These are phyloP conservation scores for Eospalax fontanierii DNA, from an alignment of 2,797 vertebrate species.

Conservation along the genomic window DNA sequence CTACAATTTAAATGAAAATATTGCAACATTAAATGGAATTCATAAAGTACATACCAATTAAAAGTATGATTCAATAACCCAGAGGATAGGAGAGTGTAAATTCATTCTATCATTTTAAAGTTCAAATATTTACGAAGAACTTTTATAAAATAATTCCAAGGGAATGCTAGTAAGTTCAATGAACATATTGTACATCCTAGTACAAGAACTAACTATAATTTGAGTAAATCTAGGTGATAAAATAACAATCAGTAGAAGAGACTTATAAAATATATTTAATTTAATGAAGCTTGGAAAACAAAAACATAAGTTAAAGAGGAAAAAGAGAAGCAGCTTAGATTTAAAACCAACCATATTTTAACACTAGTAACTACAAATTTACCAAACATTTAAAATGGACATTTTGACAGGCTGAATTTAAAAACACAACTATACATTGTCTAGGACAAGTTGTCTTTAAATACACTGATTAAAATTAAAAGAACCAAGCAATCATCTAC, in stretches of 20 bases:
- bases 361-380: background rate
- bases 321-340: background rate
- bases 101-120: background rate
- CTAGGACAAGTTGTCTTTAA: background rate
- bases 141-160: background rate
- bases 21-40: background rate
- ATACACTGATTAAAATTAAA: background rate
- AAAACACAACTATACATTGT: background rate
- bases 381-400: background rate
- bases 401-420: background rate
- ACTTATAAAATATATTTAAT: background rate
- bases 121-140: background rate
- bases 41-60: background rate
- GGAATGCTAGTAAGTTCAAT: background rate
- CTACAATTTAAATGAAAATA: background rate
- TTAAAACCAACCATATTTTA: background rate
- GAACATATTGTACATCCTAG: background rate
- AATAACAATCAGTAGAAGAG: background rate
- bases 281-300: background rate
- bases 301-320: background rate
- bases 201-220: background rate
- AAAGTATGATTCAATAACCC: background rate
- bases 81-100: background rate
- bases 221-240: background rate
- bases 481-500: background rate